Base-by-base conservation (phyloP, 2,888 invertebrate genomes). In the Silvanus unidentatus region DNA sequence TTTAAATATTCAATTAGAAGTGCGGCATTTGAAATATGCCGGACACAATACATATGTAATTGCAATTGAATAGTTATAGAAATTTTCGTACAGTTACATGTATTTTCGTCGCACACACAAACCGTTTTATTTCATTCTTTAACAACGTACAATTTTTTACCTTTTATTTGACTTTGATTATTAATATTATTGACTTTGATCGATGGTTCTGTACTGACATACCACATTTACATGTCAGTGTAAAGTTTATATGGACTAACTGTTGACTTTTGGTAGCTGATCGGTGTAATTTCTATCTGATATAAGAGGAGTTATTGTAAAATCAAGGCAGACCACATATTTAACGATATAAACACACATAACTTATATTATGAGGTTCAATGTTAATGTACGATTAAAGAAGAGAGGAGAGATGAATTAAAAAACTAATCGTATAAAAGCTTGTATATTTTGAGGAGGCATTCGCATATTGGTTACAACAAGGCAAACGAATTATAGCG, bases 171-270 rank as follows among this genome's bases (percentile, higher is more conserved):
- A 69, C 68, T 69, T 69, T 70, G 71, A 71, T 71, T 69, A 65
- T 69, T 69, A 71, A 69, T 69, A 67, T 62, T 64, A 66, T 63
- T 69, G 71, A 71, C 71, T 64, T 68, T 71, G 71, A 71, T 71
- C 69, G 71, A 71, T 71, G 63, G 64, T 56, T 55, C 49, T 50
- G 41, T 50, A 41, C 45, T 46, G 45, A 41, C 55, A 57, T 58
- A 62, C 62, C 63, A 63, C 57, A 51, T 62, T 62, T 53, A 57
- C 54, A 60, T 63, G 60, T 57, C 64, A 61, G 60, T 58, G 55
- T 36, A 45, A 44, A 44, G 30, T 14, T 37, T 42, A 34, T 44
- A 36, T 38, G 27, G 42, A 40, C 32, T 40, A 40, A 43, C 42
- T 32, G 43, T 32, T 44, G 42, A 16, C 16, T 37, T 44, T 12